phyloP scores from a whole-genome alignment of 23 tunicate species.

The Aplidium turbinatum region DNA sequence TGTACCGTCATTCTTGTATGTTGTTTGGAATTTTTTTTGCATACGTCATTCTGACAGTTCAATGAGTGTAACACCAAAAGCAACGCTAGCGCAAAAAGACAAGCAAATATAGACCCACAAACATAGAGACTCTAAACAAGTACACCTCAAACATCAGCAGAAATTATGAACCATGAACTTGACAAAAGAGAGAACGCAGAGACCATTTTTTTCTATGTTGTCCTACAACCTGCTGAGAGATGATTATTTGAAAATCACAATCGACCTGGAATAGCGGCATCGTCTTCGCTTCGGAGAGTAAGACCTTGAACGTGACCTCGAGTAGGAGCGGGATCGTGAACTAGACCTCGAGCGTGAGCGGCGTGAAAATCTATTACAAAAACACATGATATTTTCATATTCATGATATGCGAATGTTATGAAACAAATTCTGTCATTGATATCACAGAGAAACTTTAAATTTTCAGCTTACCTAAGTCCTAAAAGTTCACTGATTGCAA shows the following conservation, averaged over 20 bases:
- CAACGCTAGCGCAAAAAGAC: not conserved
- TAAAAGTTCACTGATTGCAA: too few species aligned
- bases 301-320: conserved; percentile 73
- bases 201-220: not conserved
- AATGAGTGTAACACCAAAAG: too few species aligned
- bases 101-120: not conserved
- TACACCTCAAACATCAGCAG: conserved; percentile 1
- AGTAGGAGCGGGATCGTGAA: conserved; percentile 39
- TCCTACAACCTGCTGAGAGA: not conserved
- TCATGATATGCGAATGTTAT: not conserved
- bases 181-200: too few species aligned
- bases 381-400: not conserved
- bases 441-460: not conserved
- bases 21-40: too few species aligned
- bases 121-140: not conserved
- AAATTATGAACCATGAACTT: not conserved
- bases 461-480: too few species aligned
- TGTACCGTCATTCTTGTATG: too few species aligned
- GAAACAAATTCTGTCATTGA: not conserved
- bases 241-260: not conserved
- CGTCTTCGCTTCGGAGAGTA: conserved; percentile 72
- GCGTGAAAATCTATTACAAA: conserved; percentile 4
- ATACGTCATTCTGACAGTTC: too few species aligned
- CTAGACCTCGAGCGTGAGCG: conserved; percentile 25
- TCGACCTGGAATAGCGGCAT: conserved; percentile 39